A percentile compares a stretch with the other conserved stretches of the same genome.
These are phyloP conservation scores for Acutogordius australiensis DNA, from an alignment of 2,888 invertebrate genomes.

Conservation along the genomic window DNA sequence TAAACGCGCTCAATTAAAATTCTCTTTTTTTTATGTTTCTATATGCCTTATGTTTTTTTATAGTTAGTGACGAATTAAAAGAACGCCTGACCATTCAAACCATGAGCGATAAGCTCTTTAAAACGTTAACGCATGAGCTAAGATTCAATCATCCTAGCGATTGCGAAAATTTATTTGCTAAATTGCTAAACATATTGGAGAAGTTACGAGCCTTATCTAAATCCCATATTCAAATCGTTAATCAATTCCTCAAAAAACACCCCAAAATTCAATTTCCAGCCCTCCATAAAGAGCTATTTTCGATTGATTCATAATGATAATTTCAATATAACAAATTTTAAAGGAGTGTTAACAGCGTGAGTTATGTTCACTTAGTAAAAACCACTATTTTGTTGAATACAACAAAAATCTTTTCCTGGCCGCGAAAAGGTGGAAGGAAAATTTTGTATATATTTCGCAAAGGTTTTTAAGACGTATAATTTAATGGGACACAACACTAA, in stretches of 20 bases:
- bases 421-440: too few species aligned
- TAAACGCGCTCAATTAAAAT: too few species aligned
- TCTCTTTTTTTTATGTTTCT: too few species aligned
- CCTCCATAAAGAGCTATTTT: background rate
- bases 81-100: background rate
- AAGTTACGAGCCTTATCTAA: background rate
- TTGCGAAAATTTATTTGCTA: background rate
- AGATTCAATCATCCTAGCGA: background rate
- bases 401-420: too few species aligned
- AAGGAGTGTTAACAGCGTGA: too few species aligned
- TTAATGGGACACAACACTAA: too few species aligned
- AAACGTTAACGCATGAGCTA: background rate
- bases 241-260: background rate
- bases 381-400: too few species aligned
- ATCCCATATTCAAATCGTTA: background rate
- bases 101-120: conserved; percentile 2
- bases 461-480: too few species aligned
- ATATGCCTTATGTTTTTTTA: too few species aligned
- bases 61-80: background rate
- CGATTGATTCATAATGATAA: background rate
- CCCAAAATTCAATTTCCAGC: background rate
- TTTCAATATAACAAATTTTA: too few species aligned
- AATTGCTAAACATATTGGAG: background rate
- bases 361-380: too few species aligned
- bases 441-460: too few species aligned